Evolutionary conservation across 1,140 invertebrate genomes (phyloP), one percentile per base, ranked within the genome.

Genomic region (Plodia interpunctella): DNA sequence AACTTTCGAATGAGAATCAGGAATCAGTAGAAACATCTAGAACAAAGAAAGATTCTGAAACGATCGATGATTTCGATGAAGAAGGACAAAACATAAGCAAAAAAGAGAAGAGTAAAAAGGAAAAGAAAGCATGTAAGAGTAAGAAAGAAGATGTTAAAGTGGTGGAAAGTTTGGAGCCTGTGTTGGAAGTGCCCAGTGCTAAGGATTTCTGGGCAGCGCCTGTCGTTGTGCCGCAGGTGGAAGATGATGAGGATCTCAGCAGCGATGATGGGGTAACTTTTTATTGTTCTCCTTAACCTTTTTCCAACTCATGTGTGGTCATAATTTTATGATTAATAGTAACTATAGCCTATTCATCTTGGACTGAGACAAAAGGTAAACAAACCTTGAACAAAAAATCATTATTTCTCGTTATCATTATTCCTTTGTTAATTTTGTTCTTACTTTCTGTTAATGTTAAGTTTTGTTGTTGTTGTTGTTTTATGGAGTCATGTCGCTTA

Each of bases 151-250:
- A 77, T 21, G 63, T 78, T 2, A 77, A 75, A 63, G 65, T 78
- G 1, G 30, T 79, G 35, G 68, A 78, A 18, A 77, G 63, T 58
- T 65, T 84, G n/a, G 66, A 72, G 62, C 67, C 90, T 55, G 79
- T 71, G 0, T 19, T 83, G 1, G 75, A 87, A 50, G 74, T 88
- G 55, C 83, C 90, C 0, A 88, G 88, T 55, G 80, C 76, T 9
- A 80, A 88, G 44, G 83, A 88, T n/a, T 91, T 91, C 66, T 91
- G 89, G 86, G 66, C 79, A 3, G 57, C 63, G 10, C 68, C 68
- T 32, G 44, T 61, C 5, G 67, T 76, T 17, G 59, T 20, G 28
- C 30, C 55, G 63, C 58, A 63, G 19, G 72, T 72, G 59, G 75
- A 66, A 35, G 73, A 79, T 15, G 76, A 83, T 8, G 74, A 78